Evolutionary conservation across 1,140 invertebrate species (phyloP), one percentile per base, ranked within the genome.

Genomic region (Cataglyphis hispanica): DNA sequence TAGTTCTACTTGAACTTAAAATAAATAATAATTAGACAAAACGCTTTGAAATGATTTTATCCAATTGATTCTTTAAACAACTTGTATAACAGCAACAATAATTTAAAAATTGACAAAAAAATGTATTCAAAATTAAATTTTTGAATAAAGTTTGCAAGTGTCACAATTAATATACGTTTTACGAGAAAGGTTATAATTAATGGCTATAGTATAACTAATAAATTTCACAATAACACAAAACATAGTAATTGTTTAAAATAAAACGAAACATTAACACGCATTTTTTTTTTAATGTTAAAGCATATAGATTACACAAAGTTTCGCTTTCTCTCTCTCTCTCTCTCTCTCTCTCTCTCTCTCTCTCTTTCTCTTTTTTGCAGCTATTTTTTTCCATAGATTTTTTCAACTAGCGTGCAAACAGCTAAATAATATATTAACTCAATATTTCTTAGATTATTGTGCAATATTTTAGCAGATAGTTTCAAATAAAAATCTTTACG

Each of bases 401-500:
- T 0, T 27, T 31, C 11, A 34, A 37, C 22, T 56, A 2, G 22
- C 58, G 40, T 22, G 6, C 31, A 37, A 43, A 11, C 2, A 43
- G 8, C 25, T 11, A 2, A 4, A 58, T 70, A 34, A 37, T 5
- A 34, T 1, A 10, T 74, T 22, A 22, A 58, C 7, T 3, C 13
- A 37, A 27, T 58, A 16, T 19, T 13, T 19, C 16, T 58, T 50
- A 58, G 27, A 40, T 34, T 34, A 50, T 78, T 37, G 11, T 31
- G 27, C 4, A 50, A 19, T 34, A n/a, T 78, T 37, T 53, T 25
- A 13, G 43, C 11, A 37, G n/a, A 66, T 25, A 5, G 7, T 25
- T 40, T 76, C 19, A n/a, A 60, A 60, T 40, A 25, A 43, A 75
- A 63, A 77, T 77, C 19, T 10, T 16, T 77, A 63, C 19, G 27